Conservation (phyloP, 2,888 invertebrate genomes). For the Troglohyphantes excavatus region DNA sequence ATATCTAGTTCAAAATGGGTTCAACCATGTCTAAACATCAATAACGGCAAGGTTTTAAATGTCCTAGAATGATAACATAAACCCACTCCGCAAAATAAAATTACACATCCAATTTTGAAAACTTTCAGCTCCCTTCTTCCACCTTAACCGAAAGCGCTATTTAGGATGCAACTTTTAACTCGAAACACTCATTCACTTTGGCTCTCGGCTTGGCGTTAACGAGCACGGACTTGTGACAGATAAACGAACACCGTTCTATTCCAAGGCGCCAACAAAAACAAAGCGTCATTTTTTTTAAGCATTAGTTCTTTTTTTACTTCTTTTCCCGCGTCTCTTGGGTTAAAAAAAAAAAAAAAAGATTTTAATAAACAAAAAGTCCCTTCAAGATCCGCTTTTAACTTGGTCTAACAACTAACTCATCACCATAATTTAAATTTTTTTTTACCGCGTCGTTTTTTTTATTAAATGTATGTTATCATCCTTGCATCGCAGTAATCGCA, state of each 20-base stretch:
- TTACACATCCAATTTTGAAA: constrained; percentile 57
- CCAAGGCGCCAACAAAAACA: constrained; percentile 23
- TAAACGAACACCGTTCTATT: constrained; percentile 46
- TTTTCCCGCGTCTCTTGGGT: neutral
- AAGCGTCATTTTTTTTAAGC: constrained; percentile 8
- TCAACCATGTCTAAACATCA: neutral
- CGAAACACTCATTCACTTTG: constrained; percentile 25
- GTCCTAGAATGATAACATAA: constrained; percentile 11
- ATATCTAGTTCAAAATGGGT: too few relatives aligned
- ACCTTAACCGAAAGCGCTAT: constrained; percentile 53
- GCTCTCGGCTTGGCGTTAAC: constrained; percentile 51
- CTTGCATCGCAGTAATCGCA: constrained; percentile 29
- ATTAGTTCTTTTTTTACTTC: too few relatives aligned
- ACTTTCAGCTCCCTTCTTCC: constrained; percentile 55
- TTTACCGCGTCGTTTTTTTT: constrained; percentile 9
- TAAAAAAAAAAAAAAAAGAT: constrained; percentile 3
- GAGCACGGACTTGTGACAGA: constrained; percentile 68
- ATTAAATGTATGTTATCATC: constrained; percentile 14
- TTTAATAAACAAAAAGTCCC: constrained; percentile 32
- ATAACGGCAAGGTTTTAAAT: constrained; percentile 16
- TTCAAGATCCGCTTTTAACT: constrained; percentile 68
- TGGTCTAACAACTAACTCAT: constrained; percentile 74
- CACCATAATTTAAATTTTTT: constrained; percentile 67
- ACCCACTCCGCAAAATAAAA: constrained; percentile 24
- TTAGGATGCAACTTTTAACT: constrained; percentile 68